Percentiles rank a stretch among this genome's conserved stretches.
phyloP scores from a whole-genome alignment of 2,888 invertebrate genomes.

The Morpho helenor region DNA sequence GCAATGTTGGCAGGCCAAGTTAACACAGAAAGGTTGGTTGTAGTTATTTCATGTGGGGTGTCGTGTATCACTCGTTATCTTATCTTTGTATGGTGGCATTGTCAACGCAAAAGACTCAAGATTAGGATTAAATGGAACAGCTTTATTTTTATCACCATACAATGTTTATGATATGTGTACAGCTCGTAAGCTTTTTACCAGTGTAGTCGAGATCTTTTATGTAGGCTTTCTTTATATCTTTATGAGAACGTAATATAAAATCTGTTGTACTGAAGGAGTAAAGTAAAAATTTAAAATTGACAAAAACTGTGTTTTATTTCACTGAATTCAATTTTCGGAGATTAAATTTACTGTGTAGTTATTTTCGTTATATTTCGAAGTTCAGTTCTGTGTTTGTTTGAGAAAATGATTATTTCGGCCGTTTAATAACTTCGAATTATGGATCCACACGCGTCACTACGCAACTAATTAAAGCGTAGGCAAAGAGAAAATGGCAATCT shows the following conservation, averaged over 20 bases:
- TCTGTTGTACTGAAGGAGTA: no score
- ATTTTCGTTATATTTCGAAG: neutral
- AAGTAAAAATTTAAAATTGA: no score
- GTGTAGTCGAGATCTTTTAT: neutral
- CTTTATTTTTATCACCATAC: conserved; percentile 17
- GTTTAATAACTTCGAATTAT: conserved; percentile 72
- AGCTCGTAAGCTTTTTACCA: neutral
- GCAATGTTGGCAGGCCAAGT: neutral
- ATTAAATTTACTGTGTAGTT: neutral
- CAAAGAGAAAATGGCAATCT: conserved; percentile 80
- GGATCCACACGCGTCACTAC: conserved; percentile 76
- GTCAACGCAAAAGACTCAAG: conserved; percentile 39
- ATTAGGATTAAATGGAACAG: conserved; percentile 23
- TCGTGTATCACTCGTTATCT: conserved; percentile 50
- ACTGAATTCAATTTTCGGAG: neutral
- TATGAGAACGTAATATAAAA: no score
- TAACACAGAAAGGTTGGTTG: conserved; percentile 17
- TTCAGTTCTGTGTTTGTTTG: neutral
- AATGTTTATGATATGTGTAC: conserved; percentile 8
- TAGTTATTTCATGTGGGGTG: conserved; percentile 24
- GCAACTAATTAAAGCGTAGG: conserved; percentile 80
- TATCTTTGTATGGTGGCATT: conserved; percentile 48
- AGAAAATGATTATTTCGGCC: conserved; percentile 35
- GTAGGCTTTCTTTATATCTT: neutral
- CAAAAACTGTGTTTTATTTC: no score